Evolutionary conservation across 2,888 invertebrate species (phyloP).

Genomic region (Drosophila dives): DNA sequence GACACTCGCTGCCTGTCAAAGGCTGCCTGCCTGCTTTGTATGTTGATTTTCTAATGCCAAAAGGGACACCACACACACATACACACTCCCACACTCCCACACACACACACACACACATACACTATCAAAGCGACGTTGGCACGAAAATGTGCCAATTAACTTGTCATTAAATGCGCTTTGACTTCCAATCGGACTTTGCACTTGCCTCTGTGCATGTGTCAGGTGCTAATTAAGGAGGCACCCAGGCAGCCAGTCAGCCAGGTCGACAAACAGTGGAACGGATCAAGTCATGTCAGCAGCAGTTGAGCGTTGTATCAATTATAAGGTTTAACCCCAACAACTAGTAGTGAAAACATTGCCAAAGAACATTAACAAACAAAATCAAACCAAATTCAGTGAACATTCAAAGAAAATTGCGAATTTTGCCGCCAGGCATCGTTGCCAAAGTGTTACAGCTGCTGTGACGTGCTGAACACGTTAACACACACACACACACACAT

Average conservation of each 20-base stretch:
- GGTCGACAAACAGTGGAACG: neutral
- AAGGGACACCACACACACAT: constrained; percentile 17
- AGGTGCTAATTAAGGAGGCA: constrained; percentile 65
- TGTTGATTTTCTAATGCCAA: constrained; percentile 62
- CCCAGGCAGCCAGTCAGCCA: neutral
- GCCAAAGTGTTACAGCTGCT: constrained; percentile 41
- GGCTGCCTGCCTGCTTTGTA: constrained; percentile 33
- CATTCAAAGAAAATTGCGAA: constrained; percentile 18
- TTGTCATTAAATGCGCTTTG: constrained; percentile 70
- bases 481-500: constrained; percentile 7
- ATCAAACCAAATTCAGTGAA: constrained; percentile 19
- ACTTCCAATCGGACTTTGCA: constrained; percentile 41
- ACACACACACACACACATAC: neutral
- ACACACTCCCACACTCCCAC: constrained; percentile 1
- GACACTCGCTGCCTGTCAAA: constrained; percentile 46
- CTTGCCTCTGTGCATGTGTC: constrained; percentile 53
- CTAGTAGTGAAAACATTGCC: constrained; percentile 34
- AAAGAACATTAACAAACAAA: constrained; percentile 18
- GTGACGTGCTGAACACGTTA: constrained; percentile 29
- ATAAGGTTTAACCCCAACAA: constrained; percentile 51
- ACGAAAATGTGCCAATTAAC: constrained; percentile 56
- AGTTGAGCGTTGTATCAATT: constrained; percentile 59
- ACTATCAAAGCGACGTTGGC: constrained; percentile 9
- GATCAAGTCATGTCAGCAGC: constrained; percentile 37
- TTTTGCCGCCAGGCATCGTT: constrained; percentile 37